Base-by-base conservation (phyloP, 2,797 vertebrate genomes). In the Otus scops region DNA sequence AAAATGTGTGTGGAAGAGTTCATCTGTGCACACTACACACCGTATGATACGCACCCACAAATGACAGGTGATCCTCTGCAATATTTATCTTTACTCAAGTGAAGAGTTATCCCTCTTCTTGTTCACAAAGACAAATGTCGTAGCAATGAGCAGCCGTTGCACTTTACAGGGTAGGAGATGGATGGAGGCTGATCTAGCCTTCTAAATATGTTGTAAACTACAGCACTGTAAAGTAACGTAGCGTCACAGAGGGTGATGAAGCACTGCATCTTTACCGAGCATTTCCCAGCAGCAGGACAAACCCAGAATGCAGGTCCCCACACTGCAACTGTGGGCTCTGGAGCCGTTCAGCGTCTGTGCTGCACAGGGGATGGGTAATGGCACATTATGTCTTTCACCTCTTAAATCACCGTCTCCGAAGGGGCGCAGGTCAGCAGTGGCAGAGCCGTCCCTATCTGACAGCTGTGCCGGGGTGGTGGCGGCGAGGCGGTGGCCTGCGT, bases 61-160 rank as follows among this genome's bases (percentile, higher is more conserved):
- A 56, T 32, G 76, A 63, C 80, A 88, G 41, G 67, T 30, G 74
- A 95, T 85, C 67, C 81, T 88, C 88, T 32, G 51, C 83, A 61
- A 57, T 70, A 92, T 96, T 95, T 89, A 75, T 97, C 96, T 97
- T 95, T 53, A 21, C 80, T 59, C 4, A 11, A 93, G 63, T 59
- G 20, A 85, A 86, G 67, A 95, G 91, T 96, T 97, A 96, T 96
- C 80, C 65, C 81, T 96, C 89, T 89, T 89, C 32, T 85, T n/a
- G 6, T 74, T 97, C 65, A 71, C 91, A 88, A 93, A 97, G 95
- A 97, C 92, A 63, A 97, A 97, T 96, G 82, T 69, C 43, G 36
- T 67, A 91, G 61, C 89, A 94, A 93, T 8, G 65, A 96, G 93
- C 50, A 51, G 77, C 78, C 41, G 0, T 36, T 76, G 32, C 51